Percentiles rank a stretch among this genome's conserved stretches.
Evolutionary conservation across 2,888 invertebrate species (phyloP).

Genomic region (Drosophila subquinaria): DNA sequence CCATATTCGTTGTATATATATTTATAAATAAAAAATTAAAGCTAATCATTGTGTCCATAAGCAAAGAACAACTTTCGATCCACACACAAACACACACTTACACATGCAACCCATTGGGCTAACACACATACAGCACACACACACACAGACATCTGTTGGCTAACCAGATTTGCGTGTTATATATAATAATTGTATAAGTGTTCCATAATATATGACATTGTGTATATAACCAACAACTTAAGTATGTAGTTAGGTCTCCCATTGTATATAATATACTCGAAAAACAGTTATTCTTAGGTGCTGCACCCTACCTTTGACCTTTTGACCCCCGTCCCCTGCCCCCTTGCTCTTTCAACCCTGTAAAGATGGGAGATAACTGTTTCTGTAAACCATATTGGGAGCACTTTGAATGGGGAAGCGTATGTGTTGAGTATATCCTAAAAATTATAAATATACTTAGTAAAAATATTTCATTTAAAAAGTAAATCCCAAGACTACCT

Average conservation of each 20-base stretch:
- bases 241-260: conserved; percentile 14
- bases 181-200: conserved; percentile 31
- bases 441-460: not conserved
- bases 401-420: not conserved
- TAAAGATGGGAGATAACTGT: not conserved
- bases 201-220: conserved; percentile 12
- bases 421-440: not conserved
- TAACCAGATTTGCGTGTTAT: conserved; percentile 62
- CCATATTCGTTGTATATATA: not conserved
- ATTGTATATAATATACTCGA: conserved; percentile 21
- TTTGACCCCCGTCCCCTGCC: not conserved
- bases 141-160: conserved; percentile 29
- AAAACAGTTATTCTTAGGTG: conserved; percentile 20
- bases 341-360: conserved; percentile 12
- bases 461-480: not conserved
- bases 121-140: conserved; percentile 5
- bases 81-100: conserved; percentile 33
- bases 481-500: not conserved
- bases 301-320: conserved; percentile 1
- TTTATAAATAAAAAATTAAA: conserved; percentile 24
- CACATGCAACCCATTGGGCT: conserved; percentile 5
- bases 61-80: conserved; percentile 11
- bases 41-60: conserved; percentile 57
- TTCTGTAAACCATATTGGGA: not conserved
- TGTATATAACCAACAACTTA: conserved; percentile 27